Base-by-base conservation (phyloP, 1,140 invertebrate species). In the Dreissena polymorpha region DNA sequence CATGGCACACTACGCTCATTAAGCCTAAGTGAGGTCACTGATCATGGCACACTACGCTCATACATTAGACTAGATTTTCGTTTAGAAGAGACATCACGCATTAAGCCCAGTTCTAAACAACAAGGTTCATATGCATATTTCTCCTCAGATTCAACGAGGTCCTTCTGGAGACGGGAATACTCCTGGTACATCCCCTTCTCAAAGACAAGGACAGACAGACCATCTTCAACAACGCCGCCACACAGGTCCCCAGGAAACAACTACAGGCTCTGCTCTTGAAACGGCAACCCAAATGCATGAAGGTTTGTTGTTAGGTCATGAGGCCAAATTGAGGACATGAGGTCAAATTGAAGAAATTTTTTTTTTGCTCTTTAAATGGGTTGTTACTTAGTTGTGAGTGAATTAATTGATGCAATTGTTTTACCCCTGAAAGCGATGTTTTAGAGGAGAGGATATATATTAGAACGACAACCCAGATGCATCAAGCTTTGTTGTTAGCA, bases 91-190 rank as follows among this genome's bases (percentile, higher is more conserved):
- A n/a, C n/a, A n/a, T n/a, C n/a, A n/a, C n/a, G 39, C 39, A 39
- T 39, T 39, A 39, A 39, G 8, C 39, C 39, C 39, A 39, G 39
- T 8, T 39, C 39, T 39, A 2, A 2, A 2, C 2, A 8, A 39
- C 8, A 2, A 39, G 2, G 39, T 8, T 39, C 39, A 39, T 39
- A 39, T 39, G 39, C 39, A 39, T 39, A 39, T 39, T 39, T 39
- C 39, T 39, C 71, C 29, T 8, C 55, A 81, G 78, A 27, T 81
- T 81, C 49, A 81, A 64, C 51, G 78, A 81, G 39, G 68, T 72
- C 10, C 49, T 81, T 7, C 27, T 81, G 51, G 78, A 81, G 49
- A 81, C 55, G 6, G 78, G 78, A 18, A 55, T 81, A 0, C 57
- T 81, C 14, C 51, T 81, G 2, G 69, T 72, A 18, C 78, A 81